Conservation (phyloP, 2,113 vertebrate species). For the Sula dactylatra region DNA sequence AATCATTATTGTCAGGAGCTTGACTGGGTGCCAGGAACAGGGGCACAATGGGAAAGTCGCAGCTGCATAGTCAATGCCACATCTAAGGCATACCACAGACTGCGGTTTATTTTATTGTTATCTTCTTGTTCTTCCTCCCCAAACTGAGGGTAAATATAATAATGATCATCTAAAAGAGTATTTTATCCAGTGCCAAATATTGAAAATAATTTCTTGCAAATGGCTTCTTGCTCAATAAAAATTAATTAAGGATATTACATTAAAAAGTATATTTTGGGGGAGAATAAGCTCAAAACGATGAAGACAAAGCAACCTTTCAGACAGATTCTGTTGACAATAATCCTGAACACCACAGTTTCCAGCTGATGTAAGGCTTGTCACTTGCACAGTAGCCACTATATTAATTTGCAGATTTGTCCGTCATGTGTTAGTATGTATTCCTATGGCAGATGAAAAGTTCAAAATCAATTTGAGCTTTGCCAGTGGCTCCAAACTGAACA, state of each 20-base stretch:
- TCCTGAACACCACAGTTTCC: not conserved
- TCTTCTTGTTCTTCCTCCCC: not conserved
- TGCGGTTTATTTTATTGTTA: not conserved
- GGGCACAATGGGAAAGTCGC: not conserved
- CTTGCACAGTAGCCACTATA: not conserved
- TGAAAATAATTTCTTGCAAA: not conserved
- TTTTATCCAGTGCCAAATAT: not conserved
- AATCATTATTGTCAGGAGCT: conserved; percentile 34
- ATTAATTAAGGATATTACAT: not conserved
- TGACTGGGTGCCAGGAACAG: not conserved
- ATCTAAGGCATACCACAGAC: not conserved
- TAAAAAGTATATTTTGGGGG: not conserved
- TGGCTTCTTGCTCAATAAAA: not conserved
- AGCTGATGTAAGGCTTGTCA: not conserved
- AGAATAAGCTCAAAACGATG: not conserved
- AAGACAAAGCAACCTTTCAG: not conserved
- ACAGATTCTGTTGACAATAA: not conserved
- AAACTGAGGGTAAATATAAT: not conserved
- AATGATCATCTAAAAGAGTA: not conserved
- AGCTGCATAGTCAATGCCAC: not conserved
- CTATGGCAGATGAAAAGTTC: not conserved
- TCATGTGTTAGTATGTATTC: not conserved
- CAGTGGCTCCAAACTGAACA: not conserved
- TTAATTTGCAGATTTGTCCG: not conserved
- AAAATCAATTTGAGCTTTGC: conserved; percentile 9